Percentiles rank a stretch among this genome's conserved stretches.
These are phyloP conservation scores for Linnaemya vulpina DNA, from an alignment of 2,888 invertebrate genomes.

Conservation along the genomic window DNA sequence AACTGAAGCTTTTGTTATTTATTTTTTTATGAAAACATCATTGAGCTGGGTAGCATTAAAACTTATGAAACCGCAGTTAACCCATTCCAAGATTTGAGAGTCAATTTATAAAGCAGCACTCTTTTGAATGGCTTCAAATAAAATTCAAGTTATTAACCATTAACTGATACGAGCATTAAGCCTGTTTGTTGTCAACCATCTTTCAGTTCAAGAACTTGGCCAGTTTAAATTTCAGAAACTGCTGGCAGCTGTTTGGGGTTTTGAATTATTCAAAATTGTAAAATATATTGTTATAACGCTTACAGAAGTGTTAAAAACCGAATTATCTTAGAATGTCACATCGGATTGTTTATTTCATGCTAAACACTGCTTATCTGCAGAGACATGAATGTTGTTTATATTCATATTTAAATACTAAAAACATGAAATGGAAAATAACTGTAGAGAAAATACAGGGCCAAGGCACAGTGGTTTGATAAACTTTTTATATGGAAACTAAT, in stretches of 20 bases:
- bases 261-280: not conserved
- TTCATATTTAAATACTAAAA: not conserved
- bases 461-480: not conserved
- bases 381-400: conserved; percentile 24
- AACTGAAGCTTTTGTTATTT: conserved; percentile 1
- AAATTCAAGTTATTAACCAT: not conserved
- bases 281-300: not conserved
- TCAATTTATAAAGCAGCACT: not conserved
- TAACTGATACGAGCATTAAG: not conserved
- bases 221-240: not conserved
- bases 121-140: not conserved
- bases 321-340: not conserved
- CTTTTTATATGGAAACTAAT: not conserved
- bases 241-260: not conserved
- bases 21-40: conserved; percentile 9
- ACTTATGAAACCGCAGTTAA: conserved; percentile 27
- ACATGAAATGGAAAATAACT: not conserved
- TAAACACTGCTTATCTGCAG: conserved; percentile 30
- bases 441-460: not conserved
- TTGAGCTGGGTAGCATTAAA: not conserved
- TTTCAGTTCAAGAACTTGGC: not conserved
- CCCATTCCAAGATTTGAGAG: conserved; percentile 16
- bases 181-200: not conserved
- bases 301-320: conserved; percentile 17
- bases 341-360: conserved; percentile 11